Conservation (phyloP, 2,113 vertebrate species). For the Tamias sibiricus region DNA sequence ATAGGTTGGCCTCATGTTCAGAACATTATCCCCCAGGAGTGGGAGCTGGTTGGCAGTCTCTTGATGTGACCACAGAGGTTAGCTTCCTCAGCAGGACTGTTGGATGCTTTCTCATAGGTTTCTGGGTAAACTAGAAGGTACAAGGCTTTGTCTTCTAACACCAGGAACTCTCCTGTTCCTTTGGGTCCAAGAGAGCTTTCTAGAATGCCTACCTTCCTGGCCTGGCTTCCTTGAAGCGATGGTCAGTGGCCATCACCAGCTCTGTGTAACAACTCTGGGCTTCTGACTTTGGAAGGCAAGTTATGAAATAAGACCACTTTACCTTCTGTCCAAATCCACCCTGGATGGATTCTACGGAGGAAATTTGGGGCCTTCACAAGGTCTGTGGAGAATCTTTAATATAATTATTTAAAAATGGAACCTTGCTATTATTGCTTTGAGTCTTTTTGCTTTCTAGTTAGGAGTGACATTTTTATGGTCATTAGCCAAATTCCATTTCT, state of each 20-base stretch:
- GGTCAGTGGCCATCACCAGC: neutral
- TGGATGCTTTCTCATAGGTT: neutral
- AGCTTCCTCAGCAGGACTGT: neutral
- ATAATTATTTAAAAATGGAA: neutral
- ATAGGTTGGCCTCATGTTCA: neutral
- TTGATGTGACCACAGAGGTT: rapidly evolving
- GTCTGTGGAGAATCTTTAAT: neutral
- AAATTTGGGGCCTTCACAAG: neutral
- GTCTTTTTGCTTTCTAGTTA: neutral
- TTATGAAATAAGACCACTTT: neutral
- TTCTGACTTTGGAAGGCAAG: neutral
- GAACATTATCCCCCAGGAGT: rapidly evolving
- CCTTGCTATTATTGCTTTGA: neutral
- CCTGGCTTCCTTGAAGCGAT: neutral
- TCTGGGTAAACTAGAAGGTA: neutral
- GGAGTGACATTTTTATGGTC: conserved; percentile 48
- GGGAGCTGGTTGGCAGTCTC: rapidly evolving
- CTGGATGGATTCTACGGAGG: neutral
- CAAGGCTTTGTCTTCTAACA: neutral
- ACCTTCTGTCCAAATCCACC: rapidly evolving
- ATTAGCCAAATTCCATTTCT: conserved; percentile 29
- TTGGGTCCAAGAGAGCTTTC: neutral
- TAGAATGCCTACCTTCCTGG: neutral
- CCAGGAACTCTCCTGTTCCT: neutral
- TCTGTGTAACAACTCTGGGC: rapidly evolving